Base-by-base conservation (phyloP, 2,888 invertebrate genomes). In the Lucinisca nassula region DNA sequence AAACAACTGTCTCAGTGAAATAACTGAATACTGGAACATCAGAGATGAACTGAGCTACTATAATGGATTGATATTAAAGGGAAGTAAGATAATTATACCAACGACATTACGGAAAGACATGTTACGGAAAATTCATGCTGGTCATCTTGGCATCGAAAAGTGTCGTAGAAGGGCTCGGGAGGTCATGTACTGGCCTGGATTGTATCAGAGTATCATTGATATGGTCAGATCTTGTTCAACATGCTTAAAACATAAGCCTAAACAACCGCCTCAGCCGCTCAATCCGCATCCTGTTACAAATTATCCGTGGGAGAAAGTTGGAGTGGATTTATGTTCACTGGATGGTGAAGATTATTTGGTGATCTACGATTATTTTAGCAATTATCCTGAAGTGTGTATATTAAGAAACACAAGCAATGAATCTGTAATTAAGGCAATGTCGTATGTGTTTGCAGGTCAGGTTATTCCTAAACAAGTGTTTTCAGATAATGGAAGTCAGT, bases 401-500 rank as follows among this genome's bases (percentile, higher is more conserved):
- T 35, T 82, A 35, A 78, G 37, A 70, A 82, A 51, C 35, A 32
- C 35, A 35, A 14, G 35, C 21, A 45, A 30, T 35, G 58, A 79
- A 51, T 72, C 79, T 24, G 79, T 79, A 3, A 72, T 72, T 4
- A 73, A 40, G 21, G 76, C 76, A 27, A 76, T 82, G 61, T 76
- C 76, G 37, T 67, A 30, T 49, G 76, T 76, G 37, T 75, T 81
- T 77, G 51, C 80, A 27, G 55, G 76, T n/a, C 70, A 75, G 45
- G 77, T 76, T 24, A 35, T 72, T n/a, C 72, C 67, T 6, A 58
- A 76, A 37, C 24, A 51, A 32, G 38, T 67, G 24, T 77, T 82
- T 49, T 67, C 67, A 70, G 77, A 82, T 38, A 82, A 82, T 51
- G 81, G 70, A 37, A 74, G 74, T 37, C 74, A 74, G 55, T 81